Percentiles rank a stretch among this genome's conserved stretches.
phyloP scores from a whole-genome alignment of 1,140 invertebrate species.

The Nomia melanderi region DNA sequence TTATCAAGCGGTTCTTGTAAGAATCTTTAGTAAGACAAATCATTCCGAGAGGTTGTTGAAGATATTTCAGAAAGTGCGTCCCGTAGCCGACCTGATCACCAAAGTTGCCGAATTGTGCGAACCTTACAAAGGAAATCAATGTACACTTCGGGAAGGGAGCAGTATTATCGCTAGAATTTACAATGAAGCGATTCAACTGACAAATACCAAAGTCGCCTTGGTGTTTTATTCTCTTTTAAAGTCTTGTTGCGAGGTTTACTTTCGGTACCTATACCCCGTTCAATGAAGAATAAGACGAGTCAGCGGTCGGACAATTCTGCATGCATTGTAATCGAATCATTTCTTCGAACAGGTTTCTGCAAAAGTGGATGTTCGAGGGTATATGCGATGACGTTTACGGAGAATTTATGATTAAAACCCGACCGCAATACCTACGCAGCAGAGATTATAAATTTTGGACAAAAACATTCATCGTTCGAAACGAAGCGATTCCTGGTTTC shows the following conservation, averaged over 20 bases:
- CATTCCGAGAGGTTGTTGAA: conserved; percentile 79
- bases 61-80: conserved; percentile 79
- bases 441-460: conserved; percentile 84
- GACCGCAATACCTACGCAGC: conserved; percentile 80
- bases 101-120: conserved; percentile 83
- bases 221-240: conserved; percentile 83
- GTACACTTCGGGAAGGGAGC: conserved; percentile 78
- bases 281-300: background rate
- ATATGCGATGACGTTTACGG: conserved; percentile 82
- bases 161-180: conserved; percentile 83
- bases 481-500: conserved; percentile 82
- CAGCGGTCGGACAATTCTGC: background rate
- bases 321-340: background rate
- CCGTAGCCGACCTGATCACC: conserved; percentile 80
- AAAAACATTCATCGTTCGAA: conserved; percentile 82
- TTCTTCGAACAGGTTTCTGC: conserved; percentile 83
- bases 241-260: conserved; percentile 84
- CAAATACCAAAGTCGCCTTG: conserved; percentile 80
- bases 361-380: conserved; percentile 85
- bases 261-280: conserved; percentile 79
- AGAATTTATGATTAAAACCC: conserved; percentile 84
- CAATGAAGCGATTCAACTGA: conserved; percentile 82
- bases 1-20: conserved; percentile 81
- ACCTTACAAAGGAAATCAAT: conserved; percentile 75
- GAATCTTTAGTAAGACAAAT: conserved; percentile 76